phyloP scores from a whole-genome alignment of 2,113 vertebrate species.

The Noturus placidus region DNA sequence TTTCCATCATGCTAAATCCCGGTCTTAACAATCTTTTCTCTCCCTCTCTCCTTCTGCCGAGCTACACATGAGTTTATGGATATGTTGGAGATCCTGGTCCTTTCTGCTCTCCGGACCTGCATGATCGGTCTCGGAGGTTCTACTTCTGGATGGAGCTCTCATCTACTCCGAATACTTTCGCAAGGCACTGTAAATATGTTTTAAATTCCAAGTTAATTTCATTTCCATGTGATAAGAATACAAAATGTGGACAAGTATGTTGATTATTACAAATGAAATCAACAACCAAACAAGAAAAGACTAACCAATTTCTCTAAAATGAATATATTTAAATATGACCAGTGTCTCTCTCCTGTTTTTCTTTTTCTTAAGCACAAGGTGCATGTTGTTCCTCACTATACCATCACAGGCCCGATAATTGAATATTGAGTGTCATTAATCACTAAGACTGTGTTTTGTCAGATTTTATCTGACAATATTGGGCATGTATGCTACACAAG shows the following conservation, averaged over 20 bases:
- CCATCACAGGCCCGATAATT: slow-evolving; percentile 40
- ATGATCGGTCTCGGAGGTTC: too few species aligned
- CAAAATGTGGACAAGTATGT: background rate
- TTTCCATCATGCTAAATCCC: too few species aligned
- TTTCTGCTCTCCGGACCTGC: too few species aligned
- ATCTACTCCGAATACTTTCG: too few species aligned
- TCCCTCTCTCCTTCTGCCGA: too few species aligned
- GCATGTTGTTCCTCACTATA: background rate
- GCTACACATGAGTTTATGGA: too few species aligned
- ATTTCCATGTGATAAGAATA: background rate
- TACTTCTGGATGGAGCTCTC: too few species aligned
- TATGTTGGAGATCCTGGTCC: too few species aligned
- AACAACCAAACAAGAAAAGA: background rate
- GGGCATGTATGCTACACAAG: slow-evolving; percentile 15
- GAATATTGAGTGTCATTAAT: slow-evolving; percentile 51
- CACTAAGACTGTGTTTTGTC: slow-evolving; percentile 18
- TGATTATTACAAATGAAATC: background rate
- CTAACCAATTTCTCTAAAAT: background rate
- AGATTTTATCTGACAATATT: background rate
- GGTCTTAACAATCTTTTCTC: too few species aligned
- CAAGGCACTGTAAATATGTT: background rate
- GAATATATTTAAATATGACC: background rate
- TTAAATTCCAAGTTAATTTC: background rate
- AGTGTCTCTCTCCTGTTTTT: background rate
- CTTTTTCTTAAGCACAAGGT: background rate